A percentile compares a stretch with the other conserved stretches of the same genome.
phyloP scores from a whole-genome alignment of 2,797 vertebrate species.

The Galaxias olidus region DNA sequence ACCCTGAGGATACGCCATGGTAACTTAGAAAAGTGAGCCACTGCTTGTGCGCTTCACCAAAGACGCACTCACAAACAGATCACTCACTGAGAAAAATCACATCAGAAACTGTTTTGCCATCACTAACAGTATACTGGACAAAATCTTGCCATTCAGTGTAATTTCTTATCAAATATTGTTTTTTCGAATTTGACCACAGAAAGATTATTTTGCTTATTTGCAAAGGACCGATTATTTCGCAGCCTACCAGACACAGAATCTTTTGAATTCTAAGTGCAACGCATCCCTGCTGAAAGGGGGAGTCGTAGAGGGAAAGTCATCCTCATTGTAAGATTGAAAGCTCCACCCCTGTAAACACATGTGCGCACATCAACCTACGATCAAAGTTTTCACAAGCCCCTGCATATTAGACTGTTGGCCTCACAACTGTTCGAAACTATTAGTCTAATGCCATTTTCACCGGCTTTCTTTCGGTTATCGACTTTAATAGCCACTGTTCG shows the following conservation, averaged over 20 bases:
- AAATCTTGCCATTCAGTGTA: conserved; percentile 27
- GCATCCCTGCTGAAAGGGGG: conserved; percentile 78
- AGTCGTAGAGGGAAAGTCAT: conserved; percentile 68
- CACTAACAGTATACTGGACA: not conserved
- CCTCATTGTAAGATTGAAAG: conserved; percentile 20
- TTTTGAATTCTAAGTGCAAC: conserved; percentile 76
- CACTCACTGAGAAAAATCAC: conserved; percentile 35
- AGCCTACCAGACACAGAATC: conserved; percentile 82
- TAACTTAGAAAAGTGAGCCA: conserved; percentile 61
- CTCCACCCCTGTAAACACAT: conserved; percentile 26
- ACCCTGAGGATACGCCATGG: conserved; percentile 94
- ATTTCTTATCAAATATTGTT: conserved; percentile 33
- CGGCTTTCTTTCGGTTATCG: no score
- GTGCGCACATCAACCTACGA: not conserved
- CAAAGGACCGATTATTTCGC: conserved; percentile 72
- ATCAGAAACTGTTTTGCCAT: conserved; percentile 29
- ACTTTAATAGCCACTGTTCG: no score
- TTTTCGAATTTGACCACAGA: conserved; percentile 9
- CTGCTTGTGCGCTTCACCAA: conserved; percentile 34
- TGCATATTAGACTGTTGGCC: no score
- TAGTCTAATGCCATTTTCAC: no score
- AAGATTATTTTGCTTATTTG: conserved; percentile 3
- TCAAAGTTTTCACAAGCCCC: not conserved
- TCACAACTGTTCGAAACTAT: no score
- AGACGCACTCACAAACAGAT: not conserved